phyloP scores from a whole-genome alignment of 2,888 invertebrate species.

The Drosophila paranaensis region DNA sequence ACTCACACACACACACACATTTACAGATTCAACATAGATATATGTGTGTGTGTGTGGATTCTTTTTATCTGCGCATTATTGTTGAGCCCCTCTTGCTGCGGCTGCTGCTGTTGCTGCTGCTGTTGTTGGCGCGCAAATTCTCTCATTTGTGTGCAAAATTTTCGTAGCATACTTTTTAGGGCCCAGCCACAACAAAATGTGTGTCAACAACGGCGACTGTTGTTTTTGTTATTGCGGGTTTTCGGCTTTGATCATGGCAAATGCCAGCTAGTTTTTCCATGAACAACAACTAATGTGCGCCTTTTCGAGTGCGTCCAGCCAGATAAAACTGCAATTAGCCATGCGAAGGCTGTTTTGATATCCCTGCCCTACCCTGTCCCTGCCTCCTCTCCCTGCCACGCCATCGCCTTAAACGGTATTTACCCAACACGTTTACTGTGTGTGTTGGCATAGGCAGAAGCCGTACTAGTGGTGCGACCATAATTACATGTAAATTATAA shows the following conservation, averaged over 20 bases:
- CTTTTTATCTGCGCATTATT: slow-evolving; percentile 22
- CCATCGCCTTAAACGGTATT: slow-evolving; percentile 35
- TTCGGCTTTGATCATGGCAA: slow-evolving; percentile 31
- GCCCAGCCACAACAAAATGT: slow-evolving; percentile 62
- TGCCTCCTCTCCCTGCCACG: no score
- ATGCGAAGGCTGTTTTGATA: slow-evolving; percentile 13
- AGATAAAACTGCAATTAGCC: slow-evolving; percentile 64
- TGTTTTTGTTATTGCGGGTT: slow-evolving; percentile 22
- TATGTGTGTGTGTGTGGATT: slow-evolving; percentile 16
- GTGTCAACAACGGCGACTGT: slow-evolving; percentile 59
- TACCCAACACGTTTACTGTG: slow-evolving; percentile 42
- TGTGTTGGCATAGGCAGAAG: slow-evolving; percentile 20
- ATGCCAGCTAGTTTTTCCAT: slow-evolving; percentile 22
- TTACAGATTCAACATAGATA: slow-evolving; percentile 4
- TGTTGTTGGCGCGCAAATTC: slow-evolving; percentile 68
- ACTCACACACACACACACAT: slow-evolving; percentile 24
- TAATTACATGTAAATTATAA: slow-evolving; percentile 74
- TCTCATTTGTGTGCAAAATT: slow-evolving; percentile 71
- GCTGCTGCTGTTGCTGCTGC: slow-evolving; percentile 14
- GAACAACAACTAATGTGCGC: slow-evolving; percentile 25
- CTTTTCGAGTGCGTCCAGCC: slow-evolving; percentile 48
- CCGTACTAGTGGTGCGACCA: slow-evolving; percentile 40
- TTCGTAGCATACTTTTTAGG: slow-evolving; percentile 67
- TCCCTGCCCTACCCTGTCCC: neutral
- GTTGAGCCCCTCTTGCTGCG: slow-evolving; percentile 28